phyloP scores from a whole-genome alignment of 2,797 vertebrate genomes.

The Falco concolor region DNA sequence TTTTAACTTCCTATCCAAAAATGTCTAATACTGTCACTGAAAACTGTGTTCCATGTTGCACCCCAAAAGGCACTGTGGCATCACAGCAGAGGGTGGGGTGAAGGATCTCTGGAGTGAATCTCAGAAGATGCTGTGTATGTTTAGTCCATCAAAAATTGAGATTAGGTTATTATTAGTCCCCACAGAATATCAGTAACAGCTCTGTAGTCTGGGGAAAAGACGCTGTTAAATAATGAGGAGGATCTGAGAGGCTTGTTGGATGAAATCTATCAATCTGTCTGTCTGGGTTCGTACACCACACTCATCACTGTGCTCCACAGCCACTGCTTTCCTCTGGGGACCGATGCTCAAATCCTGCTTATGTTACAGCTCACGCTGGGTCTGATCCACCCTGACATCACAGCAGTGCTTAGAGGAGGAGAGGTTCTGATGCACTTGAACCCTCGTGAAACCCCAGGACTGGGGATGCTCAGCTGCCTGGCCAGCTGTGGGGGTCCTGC shows the following conservation, averaged over 20 bases:
- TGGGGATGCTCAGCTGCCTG: rapidly evolving
- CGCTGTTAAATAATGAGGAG: background rate
- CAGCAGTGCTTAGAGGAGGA: background rate
- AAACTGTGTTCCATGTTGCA: background rate
- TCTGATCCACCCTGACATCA: background rate
- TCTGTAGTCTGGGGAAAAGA: background rate
- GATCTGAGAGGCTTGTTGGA: background rate
- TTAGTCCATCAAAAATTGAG: background rate
- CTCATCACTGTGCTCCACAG: background rate
- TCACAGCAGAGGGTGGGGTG: background rate
- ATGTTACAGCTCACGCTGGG: rapidly evolving
- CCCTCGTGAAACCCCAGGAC: rapidly evolving
- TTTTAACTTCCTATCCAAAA: constrained; percentile 32
- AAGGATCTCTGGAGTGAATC: background rate
- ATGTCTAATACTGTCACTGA: background rate
- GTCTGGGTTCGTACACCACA: background rate
- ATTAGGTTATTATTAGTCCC: constrained; percentile 27
- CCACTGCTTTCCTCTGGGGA: background rate
- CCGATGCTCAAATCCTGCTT: rapidly evolving
- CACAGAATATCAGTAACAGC: background rate
- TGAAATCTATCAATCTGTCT: background rate
- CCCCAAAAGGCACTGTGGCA: background rate
- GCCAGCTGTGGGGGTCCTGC: background rate
- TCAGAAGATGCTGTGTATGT: background rate
- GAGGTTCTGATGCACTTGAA: rapidly evolving